Percentiles rank a stretch among this genome's conserved stretches.
Conservation (phyloP, 2,113 vertebrate species). For the Pelodiscus sinensis region DNA sequence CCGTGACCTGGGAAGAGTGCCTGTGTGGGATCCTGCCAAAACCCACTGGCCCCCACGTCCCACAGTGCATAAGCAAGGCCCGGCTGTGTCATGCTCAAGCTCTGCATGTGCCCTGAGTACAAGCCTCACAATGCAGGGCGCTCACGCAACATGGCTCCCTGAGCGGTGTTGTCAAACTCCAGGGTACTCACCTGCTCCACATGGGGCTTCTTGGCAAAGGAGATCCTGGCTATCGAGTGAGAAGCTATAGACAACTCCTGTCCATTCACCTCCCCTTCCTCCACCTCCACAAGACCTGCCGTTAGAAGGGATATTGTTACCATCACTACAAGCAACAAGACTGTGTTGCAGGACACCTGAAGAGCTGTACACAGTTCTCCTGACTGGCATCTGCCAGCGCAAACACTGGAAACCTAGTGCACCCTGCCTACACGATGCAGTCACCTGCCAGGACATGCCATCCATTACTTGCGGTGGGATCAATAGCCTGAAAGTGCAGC, state of each 20-base stretch:
- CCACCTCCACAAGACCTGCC: slow-evolving; percentile 94
- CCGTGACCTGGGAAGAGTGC: neutral
- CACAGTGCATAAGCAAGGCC: neutral
- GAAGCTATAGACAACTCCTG: slow-evolving; percentile 87
- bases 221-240: slow-evolving; percentile 87
- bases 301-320: neutral
- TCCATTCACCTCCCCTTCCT: slow-evolving; percentile 91
- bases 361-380: neutral
- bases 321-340: neutral
- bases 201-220: slow-evolving; percentile 91
- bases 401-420: neutral
- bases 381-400: neutral
- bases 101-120: neutral
- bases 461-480: neutral
- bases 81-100: neutral
- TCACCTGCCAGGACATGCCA: neutral
- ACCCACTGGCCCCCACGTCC: neutral
- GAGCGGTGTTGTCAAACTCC: neutral
- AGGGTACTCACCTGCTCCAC: slow-evolving; percentile 88
- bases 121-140: too few species aligned
- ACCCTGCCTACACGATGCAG: neutral
- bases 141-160: neutral
- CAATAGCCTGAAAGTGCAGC: neutral
- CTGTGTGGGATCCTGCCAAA: neutral
- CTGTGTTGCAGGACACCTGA: neutral